phyloP scores from a whole-genome alignment of 2,888 invertebrate species.

The Sinodicranocentrus sp. region DNA sequence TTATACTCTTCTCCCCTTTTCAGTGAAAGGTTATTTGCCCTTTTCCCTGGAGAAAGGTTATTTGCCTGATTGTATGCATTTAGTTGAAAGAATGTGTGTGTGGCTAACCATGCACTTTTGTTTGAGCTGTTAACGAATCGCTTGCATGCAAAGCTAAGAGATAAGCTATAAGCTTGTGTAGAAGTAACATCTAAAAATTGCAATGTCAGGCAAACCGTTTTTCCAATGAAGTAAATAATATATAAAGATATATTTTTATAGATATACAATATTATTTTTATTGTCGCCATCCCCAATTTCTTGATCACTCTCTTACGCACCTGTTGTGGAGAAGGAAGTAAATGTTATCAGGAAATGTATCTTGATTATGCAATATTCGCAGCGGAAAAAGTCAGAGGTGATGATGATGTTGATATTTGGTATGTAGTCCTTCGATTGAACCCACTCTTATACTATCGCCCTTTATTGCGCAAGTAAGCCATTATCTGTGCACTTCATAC shows the following conservation, averaged over 20 bases:
- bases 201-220: conserved; percentile 62
- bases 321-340: conserved; percentile 40
- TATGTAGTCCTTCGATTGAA: conserved; percentile 42
- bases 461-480: conserved; percentile 63
- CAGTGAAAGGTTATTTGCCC: background rate
- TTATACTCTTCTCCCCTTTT: conserved; percentile 5
- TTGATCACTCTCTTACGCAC: conserved; percentile 33
- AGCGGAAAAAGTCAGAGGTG: background rate
- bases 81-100: background rate
- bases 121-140: conserved; percentile 22
- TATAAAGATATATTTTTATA: conserved; percentile 32
- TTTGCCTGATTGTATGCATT: conserved; percentile 42
- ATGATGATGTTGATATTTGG: conserved; percentile 42
- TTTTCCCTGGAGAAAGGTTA: conserved; percentile 8
- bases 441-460: conserved; percentile 30
- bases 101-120: conserved; percentile 31
- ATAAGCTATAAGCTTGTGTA: conserved; percentile 8
- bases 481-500: conserved; percentile 40
- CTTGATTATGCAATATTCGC: conserved; percentile 32
- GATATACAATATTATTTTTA: conserved; percentile 34
- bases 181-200: conserved; percentile 43
- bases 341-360: conserved; percentile 39
- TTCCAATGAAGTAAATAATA: conserved; percentile 22
- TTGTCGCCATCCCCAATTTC: conserved; percentile 12
- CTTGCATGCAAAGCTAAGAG: conserved; percentile 17